Conservation (phyloP, 2,113 vertebrate genomes). For the Epinephelus lanceolatus region DNA sequence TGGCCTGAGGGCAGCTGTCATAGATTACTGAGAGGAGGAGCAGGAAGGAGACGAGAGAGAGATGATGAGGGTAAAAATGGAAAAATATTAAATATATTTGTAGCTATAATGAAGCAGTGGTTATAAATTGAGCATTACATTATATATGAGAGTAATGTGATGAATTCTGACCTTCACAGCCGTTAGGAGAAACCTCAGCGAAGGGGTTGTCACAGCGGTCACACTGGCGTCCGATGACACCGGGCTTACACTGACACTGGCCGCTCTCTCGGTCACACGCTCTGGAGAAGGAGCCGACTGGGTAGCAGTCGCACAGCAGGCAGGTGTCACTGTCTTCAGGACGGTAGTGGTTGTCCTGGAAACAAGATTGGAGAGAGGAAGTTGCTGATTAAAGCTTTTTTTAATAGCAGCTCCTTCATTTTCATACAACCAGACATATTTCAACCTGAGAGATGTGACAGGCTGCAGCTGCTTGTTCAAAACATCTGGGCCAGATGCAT, state of each 20-base stretch:
- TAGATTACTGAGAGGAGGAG: constrained; percentile 90
- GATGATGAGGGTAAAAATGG: constrained; percentile 36
- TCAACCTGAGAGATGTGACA: background rate
- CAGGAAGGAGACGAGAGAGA: constrained; percentile 18
- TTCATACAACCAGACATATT: background rate
- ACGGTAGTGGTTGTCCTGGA: constrained; percentile 94
- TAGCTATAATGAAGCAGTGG: constrained; percentile 5
- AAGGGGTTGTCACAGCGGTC: constrained; percentile 98
- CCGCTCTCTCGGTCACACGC: constrained; percentile 89
- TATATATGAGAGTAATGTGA: background rate
- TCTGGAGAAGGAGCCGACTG: constrained; percentile 92
- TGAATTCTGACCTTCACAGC: constrained; percentile 91
- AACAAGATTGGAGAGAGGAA: constrained; percentile 22
- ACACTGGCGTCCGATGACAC: constrained; percentile 94
- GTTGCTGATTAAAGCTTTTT: background rate
- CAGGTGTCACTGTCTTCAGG: constrained; percentile 85
- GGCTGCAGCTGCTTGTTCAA: constrained; percentile 34
- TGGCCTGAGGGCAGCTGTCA: constrained; percentile 95
- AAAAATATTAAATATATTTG: constrained; percentile 18
- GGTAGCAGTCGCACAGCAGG: constrained; percentile 94
- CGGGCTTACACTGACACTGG: constrained; percentile 94
- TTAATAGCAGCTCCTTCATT: background rate
- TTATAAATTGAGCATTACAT: background rate
- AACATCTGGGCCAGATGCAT: constrained; percentile 14
- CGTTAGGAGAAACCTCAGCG: constrained; percentile 92